Conservation (phyloP, 2,797 vertebrate species). For the Hoplostethus mediterraneus region DNA sequence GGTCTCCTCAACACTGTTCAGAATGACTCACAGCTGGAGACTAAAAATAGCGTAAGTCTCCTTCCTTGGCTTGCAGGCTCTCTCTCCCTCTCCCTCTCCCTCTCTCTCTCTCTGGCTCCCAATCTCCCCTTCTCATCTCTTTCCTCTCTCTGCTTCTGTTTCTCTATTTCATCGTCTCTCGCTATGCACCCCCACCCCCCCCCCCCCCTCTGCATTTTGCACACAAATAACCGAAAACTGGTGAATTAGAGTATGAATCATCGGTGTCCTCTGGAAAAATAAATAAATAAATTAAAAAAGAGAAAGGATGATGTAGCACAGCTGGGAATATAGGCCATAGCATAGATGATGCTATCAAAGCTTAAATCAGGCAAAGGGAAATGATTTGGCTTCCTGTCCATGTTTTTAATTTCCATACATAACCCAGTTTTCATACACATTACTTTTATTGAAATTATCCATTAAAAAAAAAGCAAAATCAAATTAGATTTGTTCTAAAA, state of each 20-base stretch:
- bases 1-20: conserved; percentile 59
- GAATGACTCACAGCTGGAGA: conserved; percentile 81
- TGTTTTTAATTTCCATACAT: conserved; percentile 51
- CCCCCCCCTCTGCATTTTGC: conserved; percentile 41
- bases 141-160: conserved; percentile 24
- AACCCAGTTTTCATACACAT: conserved; percentile 51
- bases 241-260: conserved; percentile 72
- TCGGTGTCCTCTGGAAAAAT: conserved; percentile 48
- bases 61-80: conserved; percentile 33
- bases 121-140: conserved; percentile 2
- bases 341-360: conserved; percentile 71
- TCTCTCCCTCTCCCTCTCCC: conserved; percentile 45
- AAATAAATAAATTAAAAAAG: conserved; percentile 29
- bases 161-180: conserved; percentile 37
- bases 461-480: conserved; percentile 11
- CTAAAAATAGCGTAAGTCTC: conserved; percentile 80
- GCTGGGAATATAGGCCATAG: conserved; percentile 76
- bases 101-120: conserved; percentile 50
- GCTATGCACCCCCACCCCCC: background rate
- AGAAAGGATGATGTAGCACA: conserved; percentile 66
- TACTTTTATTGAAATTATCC: conserved; percentile 45
- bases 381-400: conserved; percentile 65
- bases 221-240: conserved; percentile 61
- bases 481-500: conserved; percentile 43
- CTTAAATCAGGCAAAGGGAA: conserved; percentile 66